phyloP scores from a whole-genome alignment of 2,797 vertebrate species.

The Chelon labrosus region DNA sequence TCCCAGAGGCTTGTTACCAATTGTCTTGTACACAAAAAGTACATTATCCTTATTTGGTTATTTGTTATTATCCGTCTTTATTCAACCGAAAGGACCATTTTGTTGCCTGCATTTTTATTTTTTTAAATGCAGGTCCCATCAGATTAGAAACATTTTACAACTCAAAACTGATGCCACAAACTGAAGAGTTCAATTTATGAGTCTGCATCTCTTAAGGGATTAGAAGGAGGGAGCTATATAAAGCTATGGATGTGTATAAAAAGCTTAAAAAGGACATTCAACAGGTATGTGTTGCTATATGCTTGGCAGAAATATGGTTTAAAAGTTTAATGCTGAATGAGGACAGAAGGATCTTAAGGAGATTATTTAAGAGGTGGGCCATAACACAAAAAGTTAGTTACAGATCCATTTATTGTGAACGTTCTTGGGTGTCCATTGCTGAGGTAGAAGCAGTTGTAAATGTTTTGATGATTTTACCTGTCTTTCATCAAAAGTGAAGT shows the following conservation, averaged over 20 bases:
- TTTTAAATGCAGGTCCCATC: background rate
- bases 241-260: no score
- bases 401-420: no score
- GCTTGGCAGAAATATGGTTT: no score
- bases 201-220: constrained; percentile 51
- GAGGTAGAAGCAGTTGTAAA: background rate
- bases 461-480: constrained; percentile 85
- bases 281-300: no score
- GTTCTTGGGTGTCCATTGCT: no score
- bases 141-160: no score
- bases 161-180: background rate
- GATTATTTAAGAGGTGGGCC: no score
- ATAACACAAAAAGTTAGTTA: no score
- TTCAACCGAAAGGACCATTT: constrained; percentile 1
- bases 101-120: background rate
- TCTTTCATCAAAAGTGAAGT: constrained; percentile 89
- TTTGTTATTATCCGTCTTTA: constrained; percentile 1
- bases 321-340: background rate
- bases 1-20: background rate
- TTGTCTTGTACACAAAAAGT: no score
- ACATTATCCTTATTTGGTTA: background rate
- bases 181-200: background rate
- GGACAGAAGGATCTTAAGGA: background rate
- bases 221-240: constrained; percentile 23
- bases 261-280: no score